A percentile compares a stretch with the other conserved stretches of the same genome.
Evolutionary conservation across 2,113 vertebrate genomes (phyloP).

Genomic region (Onychorhynchus coronatus): DNA sequence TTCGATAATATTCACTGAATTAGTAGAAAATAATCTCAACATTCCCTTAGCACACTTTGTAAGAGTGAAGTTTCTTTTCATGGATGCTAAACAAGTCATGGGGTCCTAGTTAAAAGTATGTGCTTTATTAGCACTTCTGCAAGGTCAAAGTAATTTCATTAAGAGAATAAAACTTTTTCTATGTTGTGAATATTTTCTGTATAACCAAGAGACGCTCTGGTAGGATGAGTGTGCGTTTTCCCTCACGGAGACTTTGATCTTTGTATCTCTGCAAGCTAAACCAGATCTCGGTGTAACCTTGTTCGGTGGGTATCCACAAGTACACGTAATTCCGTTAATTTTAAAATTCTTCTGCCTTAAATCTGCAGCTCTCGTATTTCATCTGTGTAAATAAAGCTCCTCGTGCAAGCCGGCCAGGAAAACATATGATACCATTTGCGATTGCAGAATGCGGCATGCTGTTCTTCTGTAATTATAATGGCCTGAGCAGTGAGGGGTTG

Average conservation of each 20-base stretch:
- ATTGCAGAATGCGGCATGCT: conserved; percentile 85
- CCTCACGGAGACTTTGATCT: background rate
- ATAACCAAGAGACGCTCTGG: fast-evolving
- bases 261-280: background rate
- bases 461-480: conserved; percentile 96
- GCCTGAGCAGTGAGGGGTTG: conserved; percentile 79
- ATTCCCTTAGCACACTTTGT: background rate
- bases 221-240: background rate
- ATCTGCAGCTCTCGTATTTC: background rate
- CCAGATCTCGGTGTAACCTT: background rate
- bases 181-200: background rate
- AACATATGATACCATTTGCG: conserved; percentile 96
- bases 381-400: conserved; percentile 49
- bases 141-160: background rate
- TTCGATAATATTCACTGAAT: background rate
- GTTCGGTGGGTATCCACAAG: background rate
- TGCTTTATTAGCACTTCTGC: background rate
- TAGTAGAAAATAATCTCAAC: background rate
- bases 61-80: background rate
- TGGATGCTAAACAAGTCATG: background rate
- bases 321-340: background rate
- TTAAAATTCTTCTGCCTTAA: conserved; percentile 10
- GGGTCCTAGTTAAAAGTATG: background rate
- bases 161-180: background rate
- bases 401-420: conserved; percentile 80